Conservation (phyloP, 2,797 vertebrate genomes). For the Semotilus atromaculatus region DNA sequence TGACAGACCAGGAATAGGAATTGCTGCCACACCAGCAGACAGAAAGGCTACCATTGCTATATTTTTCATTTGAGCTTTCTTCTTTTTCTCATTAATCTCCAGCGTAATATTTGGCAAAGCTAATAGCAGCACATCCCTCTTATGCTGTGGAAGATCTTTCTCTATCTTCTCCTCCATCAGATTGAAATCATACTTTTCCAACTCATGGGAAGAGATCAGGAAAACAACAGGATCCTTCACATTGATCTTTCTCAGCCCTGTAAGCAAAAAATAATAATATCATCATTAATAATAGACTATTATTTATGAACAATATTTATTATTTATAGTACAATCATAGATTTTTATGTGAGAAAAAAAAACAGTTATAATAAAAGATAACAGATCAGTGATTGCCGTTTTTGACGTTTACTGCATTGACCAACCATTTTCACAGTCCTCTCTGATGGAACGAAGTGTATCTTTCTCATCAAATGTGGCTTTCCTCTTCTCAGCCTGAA, state of each 20-base stretch:
- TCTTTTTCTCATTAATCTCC: too few relatives aligned
- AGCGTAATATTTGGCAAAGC: too few relatives aligned
- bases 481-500: slow-evolving; percentile 62
- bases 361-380: too few relatives aligned
- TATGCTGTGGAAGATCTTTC: slow-evolving; percentile 72
- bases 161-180: slow-evolving; percentile 72
- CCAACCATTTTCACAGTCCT: slow-evolving; percentile 61
- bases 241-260: slow-evolving; percentile 42
- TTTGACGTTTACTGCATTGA: background rate
- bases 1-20: slow-evolving; percentile 68
- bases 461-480: slow-evolving; percentile 56
- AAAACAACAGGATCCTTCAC: slow-evolving; percentile 69
- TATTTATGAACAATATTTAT: too few relatives aligned
- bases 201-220: slow-evolving; percentile 70
- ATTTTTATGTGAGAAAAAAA: too few relatives aligned
- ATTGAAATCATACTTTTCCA: slow-evolving; percentile 69
- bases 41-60: slow-evolving; percentile 50
- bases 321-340: too few relatives aligned
- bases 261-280: too few relatives aligned
- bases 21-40: slow-evolving; percentile 40
- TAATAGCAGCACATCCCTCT: slow-evolving; percentile 69
- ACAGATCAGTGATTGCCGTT: background rate
- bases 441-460: slow-evolving; percentile 62
- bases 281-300: background rate
- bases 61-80: slow-evolving; percentile 39